Evolutionary conservation across 2,888 invertebrate genomes (phyloP).

Genomic region (Erebia epiphron): DNA sequence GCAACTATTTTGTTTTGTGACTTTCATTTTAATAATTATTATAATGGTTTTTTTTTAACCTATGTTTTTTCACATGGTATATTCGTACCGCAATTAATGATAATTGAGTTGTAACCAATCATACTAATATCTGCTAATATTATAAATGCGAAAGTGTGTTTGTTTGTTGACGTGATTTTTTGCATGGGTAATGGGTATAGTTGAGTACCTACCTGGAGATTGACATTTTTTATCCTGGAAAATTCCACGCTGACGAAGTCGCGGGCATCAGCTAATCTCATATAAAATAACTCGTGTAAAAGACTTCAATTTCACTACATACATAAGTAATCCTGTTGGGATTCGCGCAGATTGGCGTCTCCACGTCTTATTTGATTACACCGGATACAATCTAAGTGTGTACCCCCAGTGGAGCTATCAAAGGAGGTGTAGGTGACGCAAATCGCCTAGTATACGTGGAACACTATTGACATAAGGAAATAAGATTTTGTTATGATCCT

Average conservation of each 20-base stretch:
- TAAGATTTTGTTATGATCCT: too few relatives aligned
- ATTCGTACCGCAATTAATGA: slow-evolving; percentile 9
- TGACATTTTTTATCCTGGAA: too few relatives aligned
- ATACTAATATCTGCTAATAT: too few relatives aligned
- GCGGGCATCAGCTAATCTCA: not conserved
- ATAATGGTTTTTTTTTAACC: not conserved
- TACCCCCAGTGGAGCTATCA: slow-evolving; percentile 26
- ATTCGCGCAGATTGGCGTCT: slow-evolving; percentile 33
- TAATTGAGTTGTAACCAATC: slow-evolving; percentile 29
- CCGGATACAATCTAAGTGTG: slow-evolving; percentile 25
- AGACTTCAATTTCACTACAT: slow-evolving; percentile 35
- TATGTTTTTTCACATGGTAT: not conserved
- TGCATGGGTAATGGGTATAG: too few relatives aligned
- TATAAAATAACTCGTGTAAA: slow-evolving; percentile 29
- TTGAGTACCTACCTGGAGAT: too few relatives aligned
- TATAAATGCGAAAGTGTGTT: too few relatives aligned
- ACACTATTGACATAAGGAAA: not conserved
- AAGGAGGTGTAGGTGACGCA: slow-evolving; percentile 10
- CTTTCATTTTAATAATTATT: not conserved
- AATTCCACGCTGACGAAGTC: too few relatives aligned
- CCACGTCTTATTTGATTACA: slow-evolving; percentile 34
- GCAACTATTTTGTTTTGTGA: not conserved
- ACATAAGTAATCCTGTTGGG: slow-evolving; percentile 35
- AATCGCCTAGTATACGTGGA: not conserved
- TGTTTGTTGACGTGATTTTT: too few relatives aligned